Base-by-base conservation (phyloP, 2,888 invertebrate species). In the Myathropa florea region DNA sequence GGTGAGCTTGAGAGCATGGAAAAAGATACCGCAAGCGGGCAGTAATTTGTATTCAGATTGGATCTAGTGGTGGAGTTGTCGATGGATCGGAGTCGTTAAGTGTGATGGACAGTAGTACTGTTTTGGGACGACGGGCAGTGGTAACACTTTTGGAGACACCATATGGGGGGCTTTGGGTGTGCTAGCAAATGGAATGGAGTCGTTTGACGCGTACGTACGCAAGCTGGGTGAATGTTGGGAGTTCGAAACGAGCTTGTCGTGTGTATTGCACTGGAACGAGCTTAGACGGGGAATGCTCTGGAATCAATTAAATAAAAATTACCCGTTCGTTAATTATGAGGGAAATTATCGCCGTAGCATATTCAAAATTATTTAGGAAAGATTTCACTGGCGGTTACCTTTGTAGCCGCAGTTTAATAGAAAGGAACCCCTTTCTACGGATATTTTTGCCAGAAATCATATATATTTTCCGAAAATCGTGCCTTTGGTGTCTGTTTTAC, bases 31-130 rank as follows among this genome's bases (percentile, higher is more conserved):
- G 86, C 82, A 75, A 86, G 71, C 60, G 57, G 28, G 30, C 36
- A 30, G 28, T 23, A 60, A 83, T 86, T 86, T 83, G 75, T 86
- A 86, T 86, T 83, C 86, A 71, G 65, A 71, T 75, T 75, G 86
- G 71, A 71, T 68, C 30, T 53, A n/a, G 18, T 36, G 61, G 55
- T 36, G 53, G 75, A 70, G 83, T 80, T 67, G 65, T 72, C 61
- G 83, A 67, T n/a, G 46, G 46, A 18, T 46, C 18, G 18, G 18
- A 18, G 46, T 18, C 18, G 18, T 18, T 46, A 18, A 18, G 46
- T 46, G 18, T 18, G 46, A 7, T 18, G 18, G 46, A 46, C 18
- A n/a, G 21, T 39, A 53, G 30, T 75, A 57, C 9, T 21, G 12
- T 59, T 7, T 28, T 30, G 7, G 12, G 4, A 3, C 18, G 46